A percentile compares a stretch with the other conserved stretches of the same genome.
These are phyloP conservation scores for Selenia dentaria DNA, from an alignment of 2,888 invertebrate genomes.

Conservation along the genomic window DNA sequence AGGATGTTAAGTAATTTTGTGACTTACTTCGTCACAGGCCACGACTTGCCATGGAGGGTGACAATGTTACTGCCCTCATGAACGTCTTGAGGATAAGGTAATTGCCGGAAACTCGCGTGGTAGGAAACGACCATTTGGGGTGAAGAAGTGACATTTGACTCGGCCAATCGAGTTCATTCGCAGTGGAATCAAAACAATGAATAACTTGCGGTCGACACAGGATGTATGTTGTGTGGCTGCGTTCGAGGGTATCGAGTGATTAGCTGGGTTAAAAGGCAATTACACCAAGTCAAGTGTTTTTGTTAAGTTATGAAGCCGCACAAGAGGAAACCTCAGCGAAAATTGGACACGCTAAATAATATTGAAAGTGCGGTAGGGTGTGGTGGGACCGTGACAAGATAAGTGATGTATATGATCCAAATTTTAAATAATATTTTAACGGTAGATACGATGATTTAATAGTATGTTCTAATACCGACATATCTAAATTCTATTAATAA, in stretches of 20 bases:
- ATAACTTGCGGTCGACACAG: conserved; percentile 66
- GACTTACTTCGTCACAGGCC: conserved; percentile 72
- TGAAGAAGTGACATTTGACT: conserved; percentile 80
- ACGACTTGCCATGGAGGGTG: conserved; percentile 66
- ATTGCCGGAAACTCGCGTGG: conserved; percentile 76
- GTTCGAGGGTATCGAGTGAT: conserved; percentile 35
- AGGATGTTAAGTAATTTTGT: conserved; percentile 62
- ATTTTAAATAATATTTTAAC: no score
- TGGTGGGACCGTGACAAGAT: conserved; percentile 16
- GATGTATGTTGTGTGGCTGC: conserved; percentile 60
- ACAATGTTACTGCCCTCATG: conserved; percentile 63
- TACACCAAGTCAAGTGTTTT: conserved; percentile 28
- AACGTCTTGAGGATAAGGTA: conserved; percentile 72
- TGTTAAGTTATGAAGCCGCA: conserved; percentile 31
- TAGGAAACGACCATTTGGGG: conserved; percentile 72
- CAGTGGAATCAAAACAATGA: conserved; percentile 71
- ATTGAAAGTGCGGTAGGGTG: conserved; percentile 10
- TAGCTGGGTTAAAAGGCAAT: conserved; percentile 36
- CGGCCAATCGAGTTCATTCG: conserved; percentile 73
- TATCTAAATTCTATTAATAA: no score
- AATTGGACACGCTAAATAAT: conserved; percentile 18
- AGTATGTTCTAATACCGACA: no score
- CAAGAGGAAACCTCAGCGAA: conserved; percentile 30
- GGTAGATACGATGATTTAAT: no score
- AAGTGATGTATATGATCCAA: no score